Base-by-base conservation (phyloP, 2,797 vertebrate species). In the Chloroceryle amazona region DNA sequence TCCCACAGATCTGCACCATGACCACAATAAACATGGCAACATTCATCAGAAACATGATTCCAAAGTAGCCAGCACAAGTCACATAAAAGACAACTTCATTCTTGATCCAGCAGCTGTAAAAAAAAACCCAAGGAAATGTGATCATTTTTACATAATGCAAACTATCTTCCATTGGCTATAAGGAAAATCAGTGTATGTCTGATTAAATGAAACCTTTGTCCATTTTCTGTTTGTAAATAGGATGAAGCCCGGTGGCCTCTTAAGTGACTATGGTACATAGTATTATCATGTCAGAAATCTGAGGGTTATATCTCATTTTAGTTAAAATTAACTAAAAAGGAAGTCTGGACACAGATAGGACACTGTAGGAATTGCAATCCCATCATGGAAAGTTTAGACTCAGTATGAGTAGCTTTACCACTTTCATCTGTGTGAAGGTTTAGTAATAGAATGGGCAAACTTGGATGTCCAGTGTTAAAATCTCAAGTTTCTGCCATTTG, bases 1-100 rank as follows among this genome's bases (percentile, higher is more conserved):
- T 98, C 13, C 99, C 99, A 2, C 99, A 99, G 97, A 99, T 99
- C 97, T 99, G 99, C 93, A 99, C 98, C 99, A 99, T 99, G 51
- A 99, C 99, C 97, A 99, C 99, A 22, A 99, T 98, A 92, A 99
- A 99, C 99, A 99, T 99, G 98, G 99, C 99, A 5, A 99, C 96
- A 11, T 99, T 99, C 94, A 99, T 98, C 39, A 99, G 98, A 84
- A 99, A 99, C 96, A 99, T 98, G 88, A 99, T 90, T 86, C 98
- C 99, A 89, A 99, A 99, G 96, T 99, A 99, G 42, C 98, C 98
- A 0, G 99, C 99, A 25, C 99, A 99, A 72, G 99, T 99, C 92
- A 98, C 97, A 33, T 99, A 99, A 98, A 99, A 99, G 8, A 99
- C 98, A 9, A 98, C 92, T 0, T 90, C 41, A 31, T 96, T 98